Conservation (phyloP, 2,888 invertebrate species). For the Serripes groenlandicus region DNA sequence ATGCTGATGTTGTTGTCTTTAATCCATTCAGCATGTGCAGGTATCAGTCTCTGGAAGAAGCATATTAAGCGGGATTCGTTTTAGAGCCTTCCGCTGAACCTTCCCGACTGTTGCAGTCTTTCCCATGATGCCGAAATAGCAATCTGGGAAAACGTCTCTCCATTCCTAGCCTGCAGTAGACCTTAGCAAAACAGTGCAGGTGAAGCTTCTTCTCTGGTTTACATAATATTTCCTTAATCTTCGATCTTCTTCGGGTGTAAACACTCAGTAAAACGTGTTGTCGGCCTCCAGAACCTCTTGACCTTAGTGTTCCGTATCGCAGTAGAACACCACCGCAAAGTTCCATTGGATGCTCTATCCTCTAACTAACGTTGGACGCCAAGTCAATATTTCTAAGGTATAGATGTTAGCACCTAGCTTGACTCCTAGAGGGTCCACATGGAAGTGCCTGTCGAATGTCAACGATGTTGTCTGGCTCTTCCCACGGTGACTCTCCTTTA, state of each 20-base stretch:
- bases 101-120: not conserved
- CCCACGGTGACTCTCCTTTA: not conserved
- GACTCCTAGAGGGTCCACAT: not conserved
- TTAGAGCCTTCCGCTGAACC: slow-evolving; percentile 1
- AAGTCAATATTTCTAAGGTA: not conserved
- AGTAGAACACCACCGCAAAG: slow-evolving; percentile 16
- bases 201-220: not conserved
- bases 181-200: not conserved
- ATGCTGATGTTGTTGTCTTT: too few species aligned
- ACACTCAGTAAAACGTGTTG: not conserved
- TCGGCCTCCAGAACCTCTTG: not conserved
- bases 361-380: too few species aligned
- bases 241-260: slow-evolving; percentile 1
- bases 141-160: slow-evolving; percentile 11
- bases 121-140: slow-evolving; percentile 3
- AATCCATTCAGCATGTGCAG: too few species aligned
- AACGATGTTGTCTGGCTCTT: too few species aligned
- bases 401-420: not conserved
- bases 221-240: not conserved
- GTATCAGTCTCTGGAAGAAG: slow-evolving; percentile 2
- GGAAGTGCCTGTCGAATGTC: slow-evolving; percentile 12
- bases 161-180: not conserved
- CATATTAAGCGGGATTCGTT: not conserved
- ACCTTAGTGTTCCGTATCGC: slow-evolving; percentile 6
- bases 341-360: not conserved